Evolutionary conservation across 2,797 vertebrate genomes (phyloP), one percentile per base, ranked within the genome.

Genomic region (Parauchenoglanis ngamensis): DNA sequence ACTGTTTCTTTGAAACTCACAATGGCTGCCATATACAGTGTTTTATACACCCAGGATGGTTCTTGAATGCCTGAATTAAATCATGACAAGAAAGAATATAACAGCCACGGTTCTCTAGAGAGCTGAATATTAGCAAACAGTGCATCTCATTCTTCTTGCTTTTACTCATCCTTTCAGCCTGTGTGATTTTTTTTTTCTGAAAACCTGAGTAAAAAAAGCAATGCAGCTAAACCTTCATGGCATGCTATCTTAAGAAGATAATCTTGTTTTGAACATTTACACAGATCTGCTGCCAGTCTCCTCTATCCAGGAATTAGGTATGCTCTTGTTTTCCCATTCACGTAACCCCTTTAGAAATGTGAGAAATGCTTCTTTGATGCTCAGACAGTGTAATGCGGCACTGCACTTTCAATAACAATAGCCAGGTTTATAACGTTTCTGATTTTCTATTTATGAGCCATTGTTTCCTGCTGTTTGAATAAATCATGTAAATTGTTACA

Each of bases 241-340:
- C 21, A 25, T 70, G 61, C 52, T 68, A 83, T 83, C 61, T 78
- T 77, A 70, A 86, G 80, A 86, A 68, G 79, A 86, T 88, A 86
- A 86, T 85, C 87, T 88, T 86, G 79, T 88, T 88, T 76, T 59
- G 87, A 82, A 63, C 56, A 25, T 63, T 83, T 86, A 72, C 87
- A 86, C 40, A 57, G 85, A 68, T 82, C 70, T 75, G 6, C 84
- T 82, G 57, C 68, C 70, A 86, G 19, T 75, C 76, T 63, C 44
- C 77, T n/a, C 77, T 75, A 59, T 82, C 68, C 87, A 85, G 75
- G 72, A 88, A 86, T 84, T 79, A 79, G 52, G 56, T 52, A 15
- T 67, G 84, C 46, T 83, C 54, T 83, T 82, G 84, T 88, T 88
- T 83, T 83, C 23, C 4, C 63, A 68, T 73, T 82, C 67, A 44